A percentile compares a stretch with the other conserved stretches of the same genome.
phyloP scores from a whole-genome alignment of 1,140 invertebrate species.

The Temnothorax curvispinosus region DNA sequence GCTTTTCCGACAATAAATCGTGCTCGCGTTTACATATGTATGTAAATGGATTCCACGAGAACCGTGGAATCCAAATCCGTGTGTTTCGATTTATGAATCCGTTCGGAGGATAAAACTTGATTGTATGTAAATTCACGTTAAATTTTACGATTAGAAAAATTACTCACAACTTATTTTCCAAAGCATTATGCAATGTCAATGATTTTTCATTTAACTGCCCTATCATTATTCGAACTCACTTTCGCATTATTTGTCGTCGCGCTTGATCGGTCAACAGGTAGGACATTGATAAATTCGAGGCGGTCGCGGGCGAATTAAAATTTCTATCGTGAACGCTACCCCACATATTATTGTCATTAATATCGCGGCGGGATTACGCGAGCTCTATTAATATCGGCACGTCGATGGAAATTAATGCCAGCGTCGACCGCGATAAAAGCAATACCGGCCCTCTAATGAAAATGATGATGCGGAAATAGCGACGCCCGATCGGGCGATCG shows the following conservation, averaged over 20 bases:
- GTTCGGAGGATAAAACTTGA: background rate
- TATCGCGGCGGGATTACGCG: constrained; percentile 56
- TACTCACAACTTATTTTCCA: background rate
- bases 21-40: background rate
- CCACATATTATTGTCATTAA: constrained; percentile 62
- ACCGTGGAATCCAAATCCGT: background rate
- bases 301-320: constrained; percentile 48
- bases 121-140: background rate
- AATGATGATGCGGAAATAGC: constrained; percentile 42
- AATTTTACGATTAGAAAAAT: background rate
- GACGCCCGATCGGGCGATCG: constrained; percentile 2
- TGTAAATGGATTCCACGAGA: background rate
- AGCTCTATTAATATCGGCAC: constrained; percentile 56
- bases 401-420: constrained; percentile 59
- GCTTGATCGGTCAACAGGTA: constrained; percentile 51
- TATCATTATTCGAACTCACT: constrained; percentile 1
- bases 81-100: background rate
- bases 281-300: constrained; percentile 45
- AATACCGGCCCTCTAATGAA: constrained; percentile 50
- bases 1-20: background rate
- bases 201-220: background rate
- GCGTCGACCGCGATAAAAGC: constrained; percentile 59
- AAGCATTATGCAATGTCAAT: background rate
- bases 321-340: constrained; percentile 53
- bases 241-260: constrained; percentile 38